Evolutionary conservation across 2,113 vertebrate species (phyloP).

Genomic region (Rousettus leschenaultii): DNA sequence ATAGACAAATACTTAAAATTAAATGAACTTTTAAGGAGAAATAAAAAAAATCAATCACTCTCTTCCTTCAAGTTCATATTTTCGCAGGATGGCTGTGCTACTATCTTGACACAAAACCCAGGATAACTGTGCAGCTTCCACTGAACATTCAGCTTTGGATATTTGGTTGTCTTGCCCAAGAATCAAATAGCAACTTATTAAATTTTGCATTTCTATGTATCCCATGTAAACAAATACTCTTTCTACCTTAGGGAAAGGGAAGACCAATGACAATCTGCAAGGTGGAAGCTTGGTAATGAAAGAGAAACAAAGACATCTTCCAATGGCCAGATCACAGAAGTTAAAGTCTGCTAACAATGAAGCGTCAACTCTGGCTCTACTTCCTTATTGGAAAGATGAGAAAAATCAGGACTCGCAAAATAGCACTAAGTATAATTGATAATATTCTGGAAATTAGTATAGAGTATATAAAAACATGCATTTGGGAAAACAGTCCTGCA

Average conservation of each 20-base stretch:
- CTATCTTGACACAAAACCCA: not conserved
- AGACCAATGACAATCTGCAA: not conserved
- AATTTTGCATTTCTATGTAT: not conserved
- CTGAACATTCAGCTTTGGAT: not conserved
- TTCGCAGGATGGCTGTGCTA: not conserved
- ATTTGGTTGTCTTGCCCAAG: not conserved
- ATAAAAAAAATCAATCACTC: not conserved
- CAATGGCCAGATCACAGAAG: not conserved
- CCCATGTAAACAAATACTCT: not conserved
- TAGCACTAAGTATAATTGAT: not conserved
- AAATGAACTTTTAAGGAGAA: not conserved
- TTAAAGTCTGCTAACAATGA: not conserved
- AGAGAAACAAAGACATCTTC: not conserved
- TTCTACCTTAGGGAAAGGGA: not conserved
- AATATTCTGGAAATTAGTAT: not conserved
- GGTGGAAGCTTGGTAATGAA: not conserved
- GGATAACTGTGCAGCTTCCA: not conserved
- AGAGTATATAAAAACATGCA: not conserved
- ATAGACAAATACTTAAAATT: not conserved
- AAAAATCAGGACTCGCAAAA: not conserved
- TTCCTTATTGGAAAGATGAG: not conserved
- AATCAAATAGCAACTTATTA: constrained; percentile 19
- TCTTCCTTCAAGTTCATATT: not conserved
- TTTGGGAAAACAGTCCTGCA: not conserved
- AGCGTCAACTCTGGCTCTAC: not conserved